Conservation (phyloP, 2,888 invertebrate genomes). For the Artemia sp. region DNA sequence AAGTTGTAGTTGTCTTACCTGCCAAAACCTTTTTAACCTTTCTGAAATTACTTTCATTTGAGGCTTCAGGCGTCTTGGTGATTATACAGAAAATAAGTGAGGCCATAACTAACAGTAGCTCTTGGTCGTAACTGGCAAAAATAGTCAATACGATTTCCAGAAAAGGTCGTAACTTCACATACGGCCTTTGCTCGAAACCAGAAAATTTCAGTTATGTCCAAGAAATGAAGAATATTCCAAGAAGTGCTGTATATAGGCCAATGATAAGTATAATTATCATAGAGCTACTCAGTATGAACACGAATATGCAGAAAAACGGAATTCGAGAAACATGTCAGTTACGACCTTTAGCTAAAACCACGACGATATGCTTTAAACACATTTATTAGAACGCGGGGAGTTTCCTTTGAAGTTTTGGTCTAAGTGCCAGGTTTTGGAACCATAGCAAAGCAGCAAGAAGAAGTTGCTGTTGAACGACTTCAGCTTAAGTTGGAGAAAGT, state of each 20-base stretch:
- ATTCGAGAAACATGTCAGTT: not conserved
- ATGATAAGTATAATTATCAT: not conserved
- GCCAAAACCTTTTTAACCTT: not conserved
- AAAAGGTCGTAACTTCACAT: not conserved
- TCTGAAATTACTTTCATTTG: not conserved
- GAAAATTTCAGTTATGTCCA: slow-evolving; percentile 7
- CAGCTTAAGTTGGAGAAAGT: no score
- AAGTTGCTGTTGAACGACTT: no score
- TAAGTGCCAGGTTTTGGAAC: no score
- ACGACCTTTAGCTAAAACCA: slow-evolving; percentile 7
- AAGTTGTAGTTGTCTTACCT: slow-evolving; percentile 5
- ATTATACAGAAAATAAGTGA: slow-evolving; percentile 2
- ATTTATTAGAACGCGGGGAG: no score
- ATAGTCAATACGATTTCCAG: not conserved
- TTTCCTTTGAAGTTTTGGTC: no score
- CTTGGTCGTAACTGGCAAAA: slow-evolving; percentile 5
- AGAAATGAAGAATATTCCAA: slow-evolving; percentile 10
- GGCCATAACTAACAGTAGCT: not conserved
- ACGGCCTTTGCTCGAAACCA: slow-evolving; percentile 9
- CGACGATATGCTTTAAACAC: not conserved
- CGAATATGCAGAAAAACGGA: not conserved
- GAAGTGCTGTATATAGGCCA: slow-evolving; percentile 10
- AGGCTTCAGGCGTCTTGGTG: not conserved
- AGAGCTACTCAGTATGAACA: not conserved
- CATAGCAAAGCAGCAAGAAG: no score